Evolutionary conservation across 2,113 vertebrate genomes (phyloP).

Genomic region (Phaetusa simplex): DNA sequence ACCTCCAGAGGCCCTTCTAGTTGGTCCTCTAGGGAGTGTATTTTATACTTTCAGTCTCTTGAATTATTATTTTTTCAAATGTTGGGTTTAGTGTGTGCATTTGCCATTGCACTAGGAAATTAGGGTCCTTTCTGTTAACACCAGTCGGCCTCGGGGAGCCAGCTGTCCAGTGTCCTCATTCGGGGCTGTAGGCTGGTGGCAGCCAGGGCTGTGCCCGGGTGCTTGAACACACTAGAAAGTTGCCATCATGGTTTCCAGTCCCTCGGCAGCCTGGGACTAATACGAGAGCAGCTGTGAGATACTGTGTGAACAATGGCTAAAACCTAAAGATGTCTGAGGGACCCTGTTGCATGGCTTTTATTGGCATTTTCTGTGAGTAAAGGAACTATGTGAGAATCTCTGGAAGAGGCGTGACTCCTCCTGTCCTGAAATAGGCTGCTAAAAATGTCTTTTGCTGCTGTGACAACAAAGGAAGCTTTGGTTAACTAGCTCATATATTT

Average conservation of each 20-base stretch:
- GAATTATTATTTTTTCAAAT: accelerated
- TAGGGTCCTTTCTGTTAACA: neutral
- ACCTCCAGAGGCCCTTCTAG: neutral
- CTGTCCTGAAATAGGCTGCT: neutral
- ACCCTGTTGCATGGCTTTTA: neutral
- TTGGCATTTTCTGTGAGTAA: neutral
- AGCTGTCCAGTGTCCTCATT: neutral
- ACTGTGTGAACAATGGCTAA: neutral
- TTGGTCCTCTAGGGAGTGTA: neutral
- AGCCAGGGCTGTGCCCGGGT: neutral
- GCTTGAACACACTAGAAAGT: neutral
- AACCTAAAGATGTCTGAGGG: neutral
- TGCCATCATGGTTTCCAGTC: neutral
- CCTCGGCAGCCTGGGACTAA: neutral
- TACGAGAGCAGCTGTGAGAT: neutral
- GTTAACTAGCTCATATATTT: neutral
- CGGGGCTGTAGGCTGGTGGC: neutral
- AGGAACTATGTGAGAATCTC: neutral
- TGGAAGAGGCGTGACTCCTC: neutral
- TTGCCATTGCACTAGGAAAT: neutral
- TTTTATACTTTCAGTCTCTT: neutral
- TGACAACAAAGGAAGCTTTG: neutral
- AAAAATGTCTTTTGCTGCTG: neutral
- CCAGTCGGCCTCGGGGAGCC: neutral
- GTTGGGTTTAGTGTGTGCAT: neutral